These are phyloP conservation scores for Ommatoiulus sabulosus DNA, from an alignment of 2,888 invertebrate species.

Conservation along the genomic window DNA sequence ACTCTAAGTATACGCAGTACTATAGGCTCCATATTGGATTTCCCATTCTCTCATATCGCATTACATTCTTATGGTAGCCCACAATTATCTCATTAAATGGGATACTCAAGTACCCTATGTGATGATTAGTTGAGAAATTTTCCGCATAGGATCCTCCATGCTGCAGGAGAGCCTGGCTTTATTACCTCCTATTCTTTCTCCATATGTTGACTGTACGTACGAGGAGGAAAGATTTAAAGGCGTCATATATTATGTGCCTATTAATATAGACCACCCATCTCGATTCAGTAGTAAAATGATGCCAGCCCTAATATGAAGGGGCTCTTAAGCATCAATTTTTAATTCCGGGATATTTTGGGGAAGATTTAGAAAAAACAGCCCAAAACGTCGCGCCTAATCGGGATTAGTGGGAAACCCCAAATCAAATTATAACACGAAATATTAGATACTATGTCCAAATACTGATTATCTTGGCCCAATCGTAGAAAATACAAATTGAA, in stretches of 20 bases:
- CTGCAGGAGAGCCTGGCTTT: background rate
- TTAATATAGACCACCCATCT: conserved; percentile 1
- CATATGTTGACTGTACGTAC: background rate
- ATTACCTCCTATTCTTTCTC: conserved; percentile 1
- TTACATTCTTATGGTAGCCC: background rate
- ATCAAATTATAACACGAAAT: no score
- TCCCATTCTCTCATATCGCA: background rate
- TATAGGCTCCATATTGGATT: background rate
- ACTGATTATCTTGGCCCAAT: no score
- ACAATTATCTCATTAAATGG: background rate
- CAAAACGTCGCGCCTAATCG: background rate
- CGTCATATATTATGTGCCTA: conserved; percentile 1
- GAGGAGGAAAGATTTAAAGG: background rate
- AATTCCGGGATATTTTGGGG: background rate
- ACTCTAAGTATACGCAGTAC: background rate
- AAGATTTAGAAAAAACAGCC: background rate
- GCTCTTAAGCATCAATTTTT: background rate
- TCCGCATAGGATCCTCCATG: background rate
- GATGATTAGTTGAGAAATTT: conserved; percentile 1
- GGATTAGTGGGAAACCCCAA: background rate
- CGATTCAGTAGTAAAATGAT: background rate
- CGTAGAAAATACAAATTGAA: no score
- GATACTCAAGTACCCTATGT: conserved; percentile 1
- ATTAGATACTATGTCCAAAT: no score
- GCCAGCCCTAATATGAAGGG: background rate